phyloP scores from a whole-genome alignment of 1,140 invertebrate species.

The Manduca sexta region DNA sequence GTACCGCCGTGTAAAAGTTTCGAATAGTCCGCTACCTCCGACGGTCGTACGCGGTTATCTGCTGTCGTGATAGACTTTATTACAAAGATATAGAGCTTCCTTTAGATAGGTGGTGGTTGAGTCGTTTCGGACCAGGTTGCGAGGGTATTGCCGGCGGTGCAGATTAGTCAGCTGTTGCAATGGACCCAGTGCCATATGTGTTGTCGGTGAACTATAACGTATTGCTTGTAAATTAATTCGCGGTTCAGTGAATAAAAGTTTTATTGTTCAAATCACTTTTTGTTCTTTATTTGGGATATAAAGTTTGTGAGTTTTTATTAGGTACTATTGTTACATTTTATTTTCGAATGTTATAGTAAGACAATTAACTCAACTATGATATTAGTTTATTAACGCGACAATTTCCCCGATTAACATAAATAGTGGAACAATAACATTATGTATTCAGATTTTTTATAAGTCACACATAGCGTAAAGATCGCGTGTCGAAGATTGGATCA shows the following conservation, averaged over 20 bases:
- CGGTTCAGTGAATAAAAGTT: too few relatives aligned
- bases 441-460: constrained; percentile 1
- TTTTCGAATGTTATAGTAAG: too few relatives aligned
- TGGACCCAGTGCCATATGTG: constrained; percentile 49
- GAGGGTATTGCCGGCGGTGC: constrained; percentile 49
- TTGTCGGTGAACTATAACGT: constrained; percentile 43
- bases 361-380: too few relatives aligned
- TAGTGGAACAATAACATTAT: not conserved
- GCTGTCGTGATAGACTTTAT: constrained; percentile 19
- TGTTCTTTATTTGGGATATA: too few relatives aligned
- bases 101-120: constrained; percentile 16
- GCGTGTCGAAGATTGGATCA: constrained; percentile 40
- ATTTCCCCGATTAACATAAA: not conserved
- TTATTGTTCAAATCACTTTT: too few relatives aligned
- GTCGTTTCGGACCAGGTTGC: constrained; percentile 20
- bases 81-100: constrained; percentile 22
- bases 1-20: constrained; percentile 47
- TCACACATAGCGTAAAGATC: constrained; percentile 9
- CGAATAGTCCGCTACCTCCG: constrained; percentile 46
- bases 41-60: constrained; percentile 45
- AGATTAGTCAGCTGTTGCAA: constrained; percentile 64
- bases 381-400: not conserved
- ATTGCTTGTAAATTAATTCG: not conserved
- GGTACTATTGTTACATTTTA: not conserved
- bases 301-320: too few relatives aligned